Evolutionary conservation across 2,113 vertebrate genomes (phyloP).

Genomic region (Orcinus orca): DNA sequence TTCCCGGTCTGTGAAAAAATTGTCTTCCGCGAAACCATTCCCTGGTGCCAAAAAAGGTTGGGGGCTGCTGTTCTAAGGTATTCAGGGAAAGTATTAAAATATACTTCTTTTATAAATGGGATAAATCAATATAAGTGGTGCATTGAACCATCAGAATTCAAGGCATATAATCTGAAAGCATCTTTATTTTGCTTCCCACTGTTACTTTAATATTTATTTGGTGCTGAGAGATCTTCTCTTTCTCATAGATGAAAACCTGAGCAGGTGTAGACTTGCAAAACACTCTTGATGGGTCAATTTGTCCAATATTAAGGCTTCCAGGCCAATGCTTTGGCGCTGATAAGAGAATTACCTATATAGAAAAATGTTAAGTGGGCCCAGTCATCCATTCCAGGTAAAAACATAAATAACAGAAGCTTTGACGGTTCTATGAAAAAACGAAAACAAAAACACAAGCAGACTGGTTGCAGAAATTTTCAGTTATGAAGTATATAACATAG

Average conservation of each 20-base stretch:
- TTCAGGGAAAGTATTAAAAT: not conserved
- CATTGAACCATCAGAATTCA: not conserved
- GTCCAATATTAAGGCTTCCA: not conserved
- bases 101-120: not conserved
- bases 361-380: not conserved
- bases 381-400: not conserved
- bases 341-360: not conserved
- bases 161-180: not conserved
- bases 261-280: not conserved
- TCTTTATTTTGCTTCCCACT: conserved; percentile 10
- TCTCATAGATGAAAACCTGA: not conserved
- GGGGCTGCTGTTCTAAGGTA: not conserved
- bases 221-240: not conserved
- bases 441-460: not conserved
- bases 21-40: too few species aligned
- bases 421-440: not conserved
- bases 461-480: not conserved
- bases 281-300: not conserved
- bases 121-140: not conserved
- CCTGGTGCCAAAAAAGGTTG: too few species aligned
- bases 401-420: conserved; percentile 12
- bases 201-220: conserved; percentile 32
- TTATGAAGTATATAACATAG: not conserved
- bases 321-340: not conserved
- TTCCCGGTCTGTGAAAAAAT: too few species aligned